Evolutionary conservation across 2,797 vertebrate genomes (phyloP).

Genomic region (Merluccius polli): DNA sequence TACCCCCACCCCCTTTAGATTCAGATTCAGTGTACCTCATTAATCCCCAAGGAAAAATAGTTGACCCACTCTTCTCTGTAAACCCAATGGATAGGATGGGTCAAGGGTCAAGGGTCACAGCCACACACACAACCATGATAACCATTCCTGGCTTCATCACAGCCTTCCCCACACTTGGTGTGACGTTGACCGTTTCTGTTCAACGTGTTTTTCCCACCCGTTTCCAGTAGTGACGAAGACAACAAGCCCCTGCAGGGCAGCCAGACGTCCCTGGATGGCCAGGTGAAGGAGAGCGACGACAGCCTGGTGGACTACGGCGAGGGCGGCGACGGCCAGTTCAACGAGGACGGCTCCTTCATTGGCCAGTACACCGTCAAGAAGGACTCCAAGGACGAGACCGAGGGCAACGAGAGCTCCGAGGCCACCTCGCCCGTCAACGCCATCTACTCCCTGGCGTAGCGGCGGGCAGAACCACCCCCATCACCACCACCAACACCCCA

Average conservation of each 20-base stretch:
- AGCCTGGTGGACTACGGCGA: constrained; percentile 98
- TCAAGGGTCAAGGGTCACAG: background rate
- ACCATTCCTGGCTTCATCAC: background rate
- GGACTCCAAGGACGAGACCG: constrained; percentile 93
- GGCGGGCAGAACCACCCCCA: background rate
- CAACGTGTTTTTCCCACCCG: constrained; percentile 21
- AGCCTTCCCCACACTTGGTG: background rate
- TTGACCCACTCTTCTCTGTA: too few species aligned
- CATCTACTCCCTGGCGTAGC: constrained; percentile 93
- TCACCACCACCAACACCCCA: background rate
- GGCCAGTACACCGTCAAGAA: constrained; percentile 99
- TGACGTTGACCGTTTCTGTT: background rate
- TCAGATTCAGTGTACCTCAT: background rate
- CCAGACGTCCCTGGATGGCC: constrained; percentile 92
- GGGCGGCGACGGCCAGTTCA: constrained; percentile 95
- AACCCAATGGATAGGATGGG: background rate
- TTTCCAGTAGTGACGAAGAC: constrained; percentile 93
- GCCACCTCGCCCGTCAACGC: constrained; percentile 97
- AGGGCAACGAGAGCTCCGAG: constrained; percentile 98
- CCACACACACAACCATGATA: background rate
- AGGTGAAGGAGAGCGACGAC: constrained; percentile 96
- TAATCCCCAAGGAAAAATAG: background rate
- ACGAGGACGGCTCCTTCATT: constrained; percentile 97
- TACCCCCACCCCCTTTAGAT: background rate
- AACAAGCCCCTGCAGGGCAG: constrained; percentile 97